Evolutionary conservation across 1,140 invertebrate genomes (phyloP), one percentile per base, ranked within the genome.

Genomic region (Caenorhabditis latens): DNA sequence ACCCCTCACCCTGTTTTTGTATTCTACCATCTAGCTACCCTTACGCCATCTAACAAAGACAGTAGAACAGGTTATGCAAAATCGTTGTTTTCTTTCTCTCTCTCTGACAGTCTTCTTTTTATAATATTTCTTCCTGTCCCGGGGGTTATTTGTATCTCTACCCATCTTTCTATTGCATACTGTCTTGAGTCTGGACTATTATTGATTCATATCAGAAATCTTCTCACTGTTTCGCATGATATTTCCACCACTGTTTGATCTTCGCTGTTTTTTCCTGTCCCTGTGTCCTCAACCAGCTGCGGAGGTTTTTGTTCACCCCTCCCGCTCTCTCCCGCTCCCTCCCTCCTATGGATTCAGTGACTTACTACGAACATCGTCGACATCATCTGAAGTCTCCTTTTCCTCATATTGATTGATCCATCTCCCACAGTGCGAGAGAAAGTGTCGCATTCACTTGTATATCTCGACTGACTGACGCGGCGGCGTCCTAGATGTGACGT

Each of bases 191-290:
- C 71, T 53, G 71, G 71, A 79, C 71, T 79, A 50, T 50, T 79
- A 79, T 79, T 79, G 71, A 79, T 79, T 79, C 71, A 79, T 79
- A 79, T 79, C 71, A 79, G 71, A 79, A 42, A 50, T 79, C 71
- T 79, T 79, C 46, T 79, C 46, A 50, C 46, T 79, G 71, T 79
- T 79, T 24, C 71, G 71, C 71, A 79, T 79, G 71, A 79, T 79
- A 50, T 79, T 79, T 79, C 71, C n/a, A 46, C 42, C 46, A 79
- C 71, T 79, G 71, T 79, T 79, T 79, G 71, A 79, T 79, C 46
- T 79, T 79, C 71, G n/a, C 71, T 79, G 71, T 79, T 21, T 79
- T 79, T 63, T 63, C 24, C 46, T 53, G 61, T 46, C 43, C 16
- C 43, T 11, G 43, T 79, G 21, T 50, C 21, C 24, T 14, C 46